A percentile compares a stretch with the other conserved stretches of the same genome.
phyloP scores from a whole-genome alignment of 2,888 invertebrate genomes.

The Meloe dianella region DNA sequence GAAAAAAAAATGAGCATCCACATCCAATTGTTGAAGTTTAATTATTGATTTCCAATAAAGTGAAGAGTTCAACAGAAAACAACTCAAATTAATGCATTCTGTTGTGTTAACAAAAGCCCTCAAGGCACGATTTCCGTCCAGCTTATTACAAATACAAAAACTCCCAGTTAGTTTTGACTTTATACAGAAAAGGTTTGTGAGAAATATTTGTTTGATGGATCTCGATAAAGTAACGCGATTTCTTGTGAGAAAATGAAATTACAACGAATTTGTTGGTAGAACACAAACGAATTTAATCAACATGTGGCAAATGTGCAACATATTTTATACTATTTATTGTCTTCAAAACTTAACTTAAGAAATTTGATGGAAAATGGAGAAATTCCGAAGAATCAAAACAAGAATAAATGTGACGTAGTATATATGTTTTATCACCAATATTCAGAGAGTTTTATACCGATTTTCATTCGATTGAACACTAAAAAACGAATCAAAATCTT shows the following conservation, averaged over 20 bases:
- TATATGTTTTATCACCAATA: conserved; percentile 53
- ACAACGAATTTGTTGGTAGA: neutral
- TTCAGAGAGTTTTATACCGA: conserved; percentile 53
- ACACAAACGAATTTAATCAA: neutral
- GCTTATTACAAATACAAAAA: neutral
- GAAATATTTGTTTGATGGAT: conserved; percentile 2
- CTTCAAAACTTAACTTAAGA: neutral
- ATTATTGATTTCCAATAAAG: neutral
- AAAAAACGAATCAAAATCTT: conserved; percentile 53
- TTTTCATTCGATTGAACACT: conserved; percentile 55
- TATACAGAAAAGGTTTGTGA: neutral
- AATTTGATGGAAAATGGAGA: conserved; percentile 36
- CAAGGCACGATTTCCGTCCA: neutral
- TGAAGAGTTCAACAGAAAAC: neutral
- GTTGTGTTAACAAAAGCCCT: neutral
- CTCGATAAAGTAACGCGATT: neutral
- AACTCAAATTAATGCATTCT: neutral
- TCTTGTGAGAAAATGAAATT: neutral
- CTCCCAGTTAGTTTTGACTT: neutral
- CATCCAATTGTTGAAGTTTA: neutral
- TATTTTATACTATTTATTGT: neutral
- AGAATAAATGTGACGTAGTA: conserved; percentile 45
- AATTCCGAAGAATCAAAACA: conserved; percentile 36
- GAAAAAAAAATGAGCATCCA: neutral
- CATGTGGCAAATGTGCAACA: neutral